A percentile compares a stretch with the other conserved stretches of the same genome.
Evolutionary conservation across 2,797 vertebrate genomes (phyloP).

Genomic region (Xenopus petersii): DNA sequence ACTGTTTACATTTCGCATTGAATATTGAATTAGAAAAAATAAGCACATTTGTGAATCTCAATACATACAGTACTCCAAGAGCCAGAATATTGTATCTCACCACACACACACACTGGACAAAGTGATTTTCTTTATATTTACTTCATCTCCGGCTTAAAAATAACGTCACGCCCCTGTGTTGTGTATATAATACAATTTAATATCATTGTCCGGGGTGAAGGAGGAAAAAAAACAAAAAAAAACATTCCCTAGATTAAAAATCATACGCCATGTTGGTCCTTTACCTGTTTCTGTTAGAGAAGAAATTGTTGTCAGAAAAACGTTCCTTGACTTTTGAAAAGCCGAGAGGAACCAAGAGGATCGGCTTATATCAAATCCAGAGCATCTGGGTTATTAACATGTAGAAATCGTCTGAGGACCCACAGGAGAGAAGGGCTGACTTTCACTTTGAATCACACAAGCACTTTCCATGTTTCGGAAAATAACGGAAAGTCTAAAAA

Average conservation of each 20-base stretch:
- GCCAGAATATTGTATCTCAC: not conserved
- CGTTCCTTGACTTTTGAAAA: not conserved
- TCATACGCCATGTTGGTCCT: constrained; percentile 11
- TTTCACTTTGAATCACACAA: constrained; percentile 15
- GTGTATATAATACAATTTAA: constrained; percentile 37
- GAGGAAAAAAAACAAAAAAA: not conserved
- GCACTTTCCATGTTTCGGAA: constrained; percentile 17
- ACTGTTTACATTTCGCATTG: not conserved
- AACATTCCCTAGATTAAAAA: constrained; percentile 33
- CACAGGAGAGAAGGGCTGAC: not conserved
- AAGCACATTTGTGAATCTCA: not conserved
- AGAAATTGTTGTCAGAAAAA: constrained; percentile 12
- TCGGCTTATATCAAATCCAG: constrained; percentile 8
- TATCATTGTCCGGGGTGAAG: not conserved
- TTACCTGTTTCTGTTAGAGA: constrained; percentile 2
- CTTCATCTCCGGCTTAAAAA: not conserved
- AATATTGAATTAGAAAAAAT: not conserved
- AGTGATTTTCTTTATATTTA: not conserved
- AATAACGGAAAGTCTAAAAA: not conserved
- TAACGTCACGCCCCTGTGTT: constrained; percentile 12
- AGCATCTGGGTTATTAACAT: constrained; percentile 7
- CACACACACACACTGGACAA: not conserved
- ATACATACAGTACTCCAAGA: not conserved
- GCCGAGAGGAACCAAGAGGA: not conserved
- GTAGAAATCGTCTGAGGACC: constrained; percentile 30